These are phyloP conservation scores for Odocoileus virginianus DNA, from an alignment of 2,113 vertebrate genomes.

Conservation along the genomic window DNA sequence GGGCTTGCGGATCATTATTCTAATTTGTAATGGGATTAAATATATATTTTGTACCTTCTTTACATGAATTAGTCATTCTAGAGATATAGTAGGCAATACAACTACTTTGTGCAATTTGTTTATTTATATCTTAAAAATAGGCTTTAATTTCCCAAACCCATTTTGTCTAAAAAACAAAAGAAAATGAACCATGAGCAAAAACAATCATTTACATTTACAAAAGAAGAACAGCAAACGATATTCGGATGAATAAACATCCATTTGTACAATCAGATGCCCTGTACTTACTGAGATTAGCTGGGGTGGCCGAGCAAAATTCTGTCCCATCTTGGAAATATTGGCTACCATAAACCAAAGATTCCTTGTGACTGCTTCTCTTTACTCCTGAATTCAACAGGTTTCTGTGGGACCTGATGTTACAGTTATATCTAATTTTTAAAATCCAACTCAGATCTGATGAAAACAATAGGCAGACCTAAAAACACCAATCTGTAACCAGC, in stretches of 20 bases:
- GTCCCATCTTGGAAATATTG: conserved; percentile 61
- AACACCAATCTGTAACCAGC: neutral
- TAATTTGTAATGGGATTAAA: conserved; percentile 62
- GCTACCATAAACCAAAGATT: conserved; percentile 10
- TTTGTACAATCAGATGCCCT: neutral
- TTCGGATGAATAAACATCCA: neutral
- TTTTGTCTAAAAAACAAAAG: neutral
- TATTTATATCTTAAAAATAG: conserved; percentile 17
- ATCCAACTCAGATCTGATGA: neutral
- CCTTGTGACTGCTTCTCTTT: neutral
- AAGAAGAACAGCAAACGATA: neutral
- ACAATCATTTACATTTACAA: neutral
- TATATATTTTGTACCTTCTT: conserved; percentile 53
- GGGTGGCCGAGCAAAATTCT: conserved; percentile 48
- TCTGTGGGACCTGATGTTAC: neutral
- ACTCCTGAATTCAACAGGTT: conserved; percentile 27
- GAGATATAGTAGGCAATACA: conserved; percentile 49
- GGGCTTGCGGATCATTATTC: conserved; percentile 31
- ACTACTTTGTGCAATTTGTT: conserved; percentile 34
- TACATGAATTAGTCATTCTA: conserved; percentile 42
- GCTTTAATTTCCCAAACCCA: conserved; percentile 48
- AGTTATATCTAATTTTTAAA: neutral
- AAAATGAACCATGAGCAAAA: neutral
- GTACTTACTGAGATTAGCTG: conserved; percentile 70
- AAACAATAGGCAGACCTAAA: conserved; percentile 9